Evolutionary conservation across 2,113 vertebrate genomes (phyloP).

Genomic region (Microcebus murinus): DNA sequence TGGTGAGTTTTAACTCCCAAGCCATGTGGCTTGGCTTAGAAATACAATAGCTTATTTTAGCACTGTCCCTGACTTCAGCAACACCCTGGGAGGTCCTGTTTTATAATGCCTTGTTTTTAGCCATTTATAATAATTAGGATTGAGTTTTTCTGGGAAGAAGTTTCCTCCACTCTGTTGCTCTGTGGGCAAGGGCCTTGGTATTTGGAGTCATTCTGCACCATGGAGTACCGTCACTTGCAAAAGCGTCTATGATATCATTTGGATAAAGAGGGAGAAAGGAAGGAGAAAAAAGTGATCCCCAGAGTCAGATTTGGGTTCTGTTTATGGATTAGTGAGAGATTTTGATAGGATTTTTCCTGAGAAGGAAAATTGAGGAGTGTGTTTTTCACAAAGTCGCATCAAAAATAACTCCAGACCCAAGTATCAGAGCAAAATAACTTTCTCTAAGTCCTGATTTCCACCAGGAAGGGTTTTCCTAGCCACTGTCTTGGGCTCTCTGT

Average conservation of each 20-base stretch:
- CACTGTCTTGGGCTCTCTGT: not conserved
- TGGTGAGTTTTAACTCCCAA: not conserved
- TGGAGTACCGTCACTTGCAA: not conserved
- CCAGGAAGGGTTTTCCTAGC: not conserved
- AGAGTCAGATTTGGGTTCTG: not conserved
- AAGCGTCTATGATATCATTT: not conserved
- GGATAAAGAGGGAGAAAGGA: not conserved
- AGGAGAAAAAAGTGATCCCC: not conserved
- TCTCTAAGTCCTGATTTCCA: not conserved
- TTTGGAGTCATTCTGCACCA: not conserved
- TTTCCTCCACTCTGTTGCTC: not conserved
- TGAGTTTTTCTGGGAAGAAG: not conserved
- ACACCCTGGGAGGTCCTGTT: slow-evolving; percentile 11
- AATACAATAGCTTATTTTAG: not conserved
- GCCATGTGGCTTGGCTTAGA: not conserved
- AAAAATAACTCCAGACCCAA: not conserved
- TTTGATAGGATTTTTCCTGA: not conserved
- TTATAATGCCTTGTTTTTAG: slow-evolving; percentile 34
- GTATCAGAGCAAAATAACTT: not conserved
- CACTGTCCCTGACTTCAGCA: not conserved
- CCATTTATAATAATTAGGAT: not conserved
- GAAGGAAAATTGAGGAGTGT: not conserved
- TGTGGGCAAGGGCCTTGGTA: not conserved
- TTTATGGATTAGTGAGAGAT: not conserved
- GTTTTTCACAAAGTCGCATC: not conserved